Evolutionary conservation across 2,113 vertebrate genomes (phyloP), one percentile per base, ranked within the genome.

Genomic region (Paratilapia polleni): DNA sequence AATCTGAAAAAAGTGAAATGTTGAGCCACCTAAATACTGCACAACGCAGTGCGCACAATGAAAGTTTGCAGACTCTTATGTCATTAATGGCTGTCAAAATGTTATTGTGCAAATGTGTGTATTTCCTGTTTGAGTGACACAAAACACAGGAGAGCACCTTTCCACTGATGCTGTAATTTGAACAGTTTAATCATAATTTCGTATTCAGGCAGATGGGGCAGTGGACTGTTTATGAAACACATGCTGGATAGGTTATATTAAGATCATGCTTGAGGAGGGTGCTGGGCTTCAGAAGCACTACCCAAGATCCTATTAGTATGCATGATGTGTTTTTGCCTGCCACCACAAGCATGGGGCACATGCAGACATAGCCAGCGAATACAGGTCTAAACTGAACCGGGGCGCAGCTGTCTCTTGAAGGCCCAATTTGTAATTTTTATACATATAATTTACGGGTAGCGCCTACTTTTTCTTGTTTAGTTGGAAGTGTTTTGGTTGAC

Each of bases 261-360:
- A 79, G 89, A 87, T 66, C 77, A 79, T 31, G 83, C 79, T 89
- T 70, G 54, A 84, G 85, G 87, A 94, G 73, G 76, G 38, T 47
- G 41, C 75, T 77, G 59, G 83, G 80, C 85, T 84, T 63, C 74
- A 86, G 78, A 63, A 89, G 66, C 31, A 28, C 41, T 47, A 57
- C 80, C 86, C 77, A 31, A 78, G 20, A 56, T 58, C 43, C 28
- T 24, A 91, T 94, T 92, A 93, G 88, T 83, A 93, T 94, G 82
- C 83, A 57, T 82, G 84, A 76, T 91, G 89, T 87, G 86, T 90
- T 76, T 79, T 87, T 80, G 68, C 70, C 87, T 87, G 82, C 86
- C 84, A 15, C 41, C 74, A 57, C 62, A 28, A 74, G 82, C 79
- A 78, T 68, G 74, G 12, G 43, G 38, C 74, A 70, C 58, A 84